Percentiles rank a stretch among this genome's conserved stretches.
Conservation (phyloP, 2,888 invertebrate species). For the Byasa hedistus region DNA sequence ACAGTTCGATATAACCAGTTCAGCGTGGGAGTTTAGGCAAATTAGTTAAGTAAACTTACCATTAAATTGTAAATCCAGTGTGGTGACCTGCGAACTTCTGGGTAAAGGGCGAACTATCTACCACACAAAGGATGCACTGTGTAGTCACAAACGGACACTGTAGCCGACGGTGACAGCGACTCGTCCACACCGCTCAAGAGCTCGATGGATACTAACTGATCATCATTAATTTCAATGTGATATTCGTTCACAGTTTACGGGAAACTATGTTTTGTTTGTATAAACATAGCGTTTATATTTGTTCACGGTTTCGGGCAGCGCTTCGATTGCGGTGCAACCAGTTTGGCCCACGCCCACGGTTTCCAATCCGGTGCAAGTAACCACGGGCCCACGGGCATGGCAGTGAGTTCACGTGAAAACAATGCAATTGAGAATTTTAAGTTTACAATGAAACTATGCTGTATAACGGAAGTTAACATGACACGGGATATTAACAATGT, state of each 20-base stretch:
- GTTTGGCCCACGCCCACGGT: slow-evolving; percentile 42
- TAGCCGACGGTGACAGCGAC: slow-evolving; percentile 33
- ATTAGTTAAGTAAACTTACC: slow-evolving; percentile 43
- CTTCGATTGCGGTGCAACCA: slow-evolving; percentile 33
- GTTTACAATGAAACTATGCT: not conserved
- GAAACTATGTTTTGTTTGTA: slow-evolving; percentile 47
- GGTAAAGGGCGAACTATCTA: slow-evolving; percentile 41
- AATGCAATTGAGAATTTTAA: not conserved
- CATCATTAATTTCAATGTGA: slow-evolving; percentile 38
- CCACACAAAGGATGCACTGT: slow-evolving; percentile 47
- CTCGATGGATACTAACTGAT: slow-evolving; percentile 55
- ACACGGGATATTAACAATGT: too few relatives aligned
- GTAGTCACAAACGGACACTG: slow-evolving; percentile 48
- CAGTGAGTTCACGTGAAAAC: not conserved
- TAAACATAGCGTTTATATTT: slow-evolving; percentile 38
- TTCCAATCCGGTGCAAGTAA: slow-evolving; percentile 15
- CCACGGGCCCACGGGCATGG: slow-evolving; percentile 4
- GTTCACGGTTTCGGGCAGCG: slow-evolving; percentile 30
- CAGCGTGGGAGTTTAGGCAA: not conserved
- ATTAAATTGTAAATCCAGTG: slow-evolving; percentile 66
- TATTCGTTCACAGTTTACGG: slow-evolving; percentile 34
- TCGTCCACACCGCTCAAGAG: slow-evolving; percentile 47
- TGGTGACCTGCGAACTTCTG: slow-evolving; percentile 42
- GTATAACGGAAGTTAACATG: too few relatives aligned
- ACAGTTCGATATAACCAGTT: not conserved